Percentiles rank a stretch among this genome's conserved stretches.
Evolutionary conservation across 2,888 invertebrate genomes (phyloP).

Genomic region (Eledona agricola): DNA sequence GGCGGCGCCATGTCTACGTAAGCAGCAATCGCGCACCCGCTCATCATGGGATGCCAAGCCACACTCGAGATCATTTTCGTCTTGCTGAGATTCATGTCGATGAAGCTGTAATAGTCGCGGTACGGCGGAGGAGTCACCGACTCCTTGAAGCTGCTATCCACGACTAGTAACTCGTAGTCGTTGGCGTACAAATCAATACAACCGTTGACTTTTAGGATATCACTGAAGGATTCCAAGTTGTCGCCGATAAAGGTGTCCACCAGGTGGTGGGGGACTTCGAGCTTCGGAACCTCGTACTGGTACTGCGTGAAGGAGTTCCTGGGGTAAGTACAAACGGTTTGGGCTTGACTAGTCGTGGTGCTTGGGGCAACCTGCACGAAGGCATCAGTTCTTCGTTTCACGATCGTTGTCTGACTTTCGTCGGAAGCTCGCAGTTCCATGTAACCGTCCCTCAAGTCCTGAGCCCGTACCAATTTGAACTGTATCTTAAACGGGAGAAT

Average conservation of each 20-base stretch:
- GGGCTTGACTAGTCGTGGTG: conserved; percentile 64
- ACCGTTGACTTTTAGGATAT: conserved; percentile 53
- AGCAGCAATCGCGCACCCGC: conserved; percentile 73
- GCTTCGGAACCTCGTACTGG: conserved; percentile 59
- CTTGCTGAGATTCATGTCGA: conserved; percentile 70
- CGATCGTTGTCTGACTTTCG: conserved; percentile 67
- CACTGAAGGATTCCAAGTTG: conserved; percentile 52
- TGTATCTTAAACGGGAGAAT: conserved; percentile 58
- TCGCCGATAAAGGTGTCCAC: conserved; percentile 47
- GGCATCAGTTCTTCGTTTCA: conserved; percentile 67
- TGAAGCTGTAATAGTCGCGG: conserved; percentile 73
- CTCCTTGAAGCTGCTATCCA: conserved; percentile 50
- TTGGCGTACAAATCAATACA: conserved; percentile 69
- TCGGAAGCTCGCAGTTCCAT: conserved; percentile 72
- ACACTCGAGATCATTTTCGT: conserved; percentile 73
- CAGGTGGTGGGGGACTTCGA: conserved; percentile 22
- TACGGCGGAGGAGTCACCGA: conserved; percentile 61
- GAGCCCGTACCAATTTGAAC: conserved; percentile 67
- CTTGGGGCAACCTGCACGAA: conserved; percentile 68
- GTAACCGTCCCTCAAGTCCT: conserved; percentile 73
- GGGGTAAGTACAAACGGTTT: conserved; percentile 75
- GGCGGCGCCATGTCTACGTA: conserved; percentile 70
- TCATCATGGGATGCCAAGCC: conserved; percentile 76
- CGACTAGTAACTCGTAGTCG: conserved; percentile 68
- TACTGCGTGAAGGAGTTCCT: conserved; percentile 77